phyloP scores from a whole-genome alignment of 2,797 vertebrate species.

The Eulemur rubriventer region DNA sequence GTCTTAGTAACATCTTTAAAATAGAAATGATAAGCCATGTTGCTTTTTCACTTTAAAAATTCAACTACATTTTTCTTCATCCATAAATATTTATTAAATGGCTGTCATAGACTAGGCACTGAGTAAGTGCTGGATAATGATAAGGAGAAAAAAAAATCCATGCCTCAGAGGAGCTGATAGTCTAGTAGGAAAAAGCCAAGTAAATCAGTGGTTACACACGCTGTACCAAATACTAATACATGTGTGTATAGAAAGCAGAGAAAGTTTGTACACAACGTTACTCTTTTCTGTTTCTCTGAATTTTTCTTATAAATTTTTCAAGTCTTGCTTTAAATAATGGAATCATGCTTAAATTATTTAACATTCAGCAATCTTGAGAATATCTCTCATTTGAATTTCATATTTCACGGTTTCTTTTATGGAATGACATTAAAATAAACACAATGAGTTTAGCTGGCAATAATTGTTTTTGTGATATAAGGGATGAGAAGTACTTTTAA shows the following conservation, averaged over 20 bases:
- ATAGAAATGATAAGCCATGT: slow-evolving; percentile 4
- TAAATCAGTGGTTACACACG: neutral
- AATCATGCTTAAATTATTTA: slow-evolving; percentile 25
- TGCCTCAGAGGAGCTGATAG: neutral
- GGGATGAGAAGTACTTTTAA: neutral
- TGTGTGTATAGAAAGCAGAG: neutral
- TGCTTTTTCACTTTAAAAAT: slow-evolving; percentile 53
- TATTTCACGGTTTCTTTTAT: neutral
- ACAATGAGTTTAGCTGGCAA: neutral
- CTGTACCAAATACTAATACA: neutral
- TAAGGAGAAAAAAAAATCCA: neutral
- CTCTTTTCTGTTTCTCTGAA: neutral
- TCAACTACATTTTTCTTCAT: slow-evolving; percentile 21
- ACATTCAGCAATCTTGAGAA: neutral
- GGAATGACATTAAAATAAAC: slow-evolving; percentile 10
- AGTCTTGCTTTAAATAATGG: slow-evolving; percentile 7
- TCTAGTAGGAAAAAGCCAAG: neutral
- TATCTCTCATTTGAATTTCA: neutral
- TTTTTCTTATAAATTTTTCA: neutral
- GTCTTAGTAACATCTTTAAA: neutral
- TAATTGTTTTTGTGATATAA: neutral
- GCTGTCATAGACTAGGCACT: neutral
- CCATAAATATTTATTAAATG: neutral
- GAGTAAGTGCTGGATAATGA: slow-evolving; percentile 19
- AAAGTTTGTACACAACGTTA: neutral